Percentiles rank a stretch among this genome's conserved stretches.
These are phyloP conservation scores for Agrotis segetum DNA, from an alignment of 2,888 invertebrate species.

Conservation along the genomic window DNA sequence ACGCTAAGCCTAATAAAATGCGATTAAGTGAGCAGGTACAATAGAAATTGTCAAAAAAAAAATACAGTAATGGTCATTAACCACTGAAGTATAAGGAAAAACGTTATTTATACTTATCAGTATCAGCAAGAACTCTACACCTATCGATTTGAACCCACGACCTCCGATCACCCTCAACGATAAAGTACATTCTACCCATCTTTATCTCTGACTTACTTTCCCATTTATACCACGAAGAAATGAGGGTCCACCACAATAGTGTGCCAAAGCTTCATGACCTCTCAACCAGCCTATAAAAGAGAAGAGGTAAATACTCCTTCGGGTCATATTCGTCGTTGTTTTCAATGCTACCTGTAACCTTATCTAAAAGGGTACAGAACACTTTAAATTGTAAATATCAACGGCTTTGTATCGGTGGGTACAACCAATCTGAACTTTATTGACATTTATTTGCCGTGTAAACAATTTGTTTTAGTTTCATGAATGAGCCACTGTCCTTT, in stretches of 20 bases:
- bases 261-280: slow-evolving; percentile 10
- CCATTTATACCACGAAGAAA: slow-evolving; percentile 3
- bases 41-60: background rate
- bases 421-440: slow-evolving; percentile 70
- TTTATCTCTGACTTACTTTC: slow-evolving; percentile 12
- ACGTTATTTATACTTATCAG: background rate
- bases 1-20: background rate
- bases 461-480: slow-evolving; percentile 74
- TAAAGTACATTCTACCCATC: slow-evolving; percentile 12
- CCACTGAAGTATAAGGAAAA: background rate
- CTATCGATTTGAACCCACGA: slow-evolving; percentile 47
- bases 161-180: slow-evolving; percentile 35
- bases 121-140: slow-evolving; percentile 10
- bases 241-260: slow-evolving; percentile 11
- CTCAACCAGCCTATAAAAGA: slow-evolving; percentile 20
- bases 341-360: slow-evolving; percentile 44
- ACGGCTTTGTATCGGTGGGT: slow-evolving; percentile 43
- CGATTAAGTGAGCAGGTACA: background rate
- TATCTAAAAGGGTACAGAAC: slow-evolving; percentile 53
- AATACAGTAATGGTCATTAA: background rate
- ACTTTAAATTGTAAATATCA: slow-evolving; percentile 63
- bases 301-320: slow-evolving; percentile 20
- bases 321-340: slow-evolving; percentile 35
- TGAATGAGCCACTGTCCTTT: slow-evolving; percentile 66
- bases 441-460: slow-evolving; percentile 70